Evolutionary conservation across 92 coral and sea anemone species (phyloP).

Genomic region (Palythoa grandiflora): DNA sequence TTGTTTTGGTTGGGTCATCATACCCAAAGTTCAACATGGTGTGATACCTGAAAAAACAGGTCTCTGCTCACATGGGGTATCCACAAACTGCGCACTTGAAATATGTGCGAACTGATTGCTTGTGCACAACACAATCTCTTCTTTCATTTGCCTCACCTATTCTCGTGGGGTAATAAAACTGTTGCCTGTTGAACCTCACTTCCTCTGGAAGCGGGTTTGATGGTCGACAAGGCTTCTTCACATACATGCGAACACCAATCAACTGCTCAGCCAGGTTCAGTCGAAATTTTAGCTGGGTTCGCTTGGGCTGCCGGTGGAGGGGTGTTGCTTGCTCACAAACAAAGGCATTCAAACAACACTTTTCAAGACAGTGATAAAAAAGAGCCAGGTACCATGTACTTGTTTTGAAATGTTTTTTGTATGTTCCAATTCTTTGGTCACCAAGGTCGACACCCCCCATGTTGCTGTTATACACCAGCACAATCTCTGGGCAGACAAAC

Average conservation of each 20-base stretch:
- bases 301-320: conserved; percentile 25
- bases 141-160: conserved; percentile 30
- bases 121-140: conserved; percentile 50
- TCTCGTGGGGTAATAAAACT: conserved; percentile 37
- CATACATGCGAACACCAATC: conserved; percentile 10
- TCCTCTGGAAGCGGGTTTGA: conserved; percentile 54
- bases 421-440: conserved; percentile 46
- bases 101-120: conserved; percentile 43
- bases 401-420: conserved; percentile 42
- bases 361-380: conserved; percentile 39
- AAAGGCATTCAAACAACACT: conserved; percentile 52
- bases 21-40: conserved; percentile 44
- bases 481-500: conserved; percentile 43
- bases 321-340: conserved; percentile 28
- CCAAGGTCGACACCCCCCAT: conserved; percentile 56
- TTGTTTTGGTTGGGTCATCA: conserved; percentile 50
- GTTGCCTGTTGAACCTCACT: conserved; percentile 36
- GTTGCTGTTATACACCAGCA: conserved; percentile 12
- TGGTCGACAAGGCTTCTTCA: conserved; percentile 51
- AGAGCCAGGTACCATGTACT: conserved; percentile 44
- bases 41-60: conserved; percentile 48
- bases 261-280: conserved; percentile 3
- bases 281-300: conserved; percentile 1
- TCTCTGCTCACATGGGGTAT: conserved; percentile 37
- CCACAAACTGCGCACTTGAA: conserved; percentile 47